Base-by-base conservation (phyloP, 2,113 vertebrate genomes). In the Rousettus leschenaultii region DNA sequence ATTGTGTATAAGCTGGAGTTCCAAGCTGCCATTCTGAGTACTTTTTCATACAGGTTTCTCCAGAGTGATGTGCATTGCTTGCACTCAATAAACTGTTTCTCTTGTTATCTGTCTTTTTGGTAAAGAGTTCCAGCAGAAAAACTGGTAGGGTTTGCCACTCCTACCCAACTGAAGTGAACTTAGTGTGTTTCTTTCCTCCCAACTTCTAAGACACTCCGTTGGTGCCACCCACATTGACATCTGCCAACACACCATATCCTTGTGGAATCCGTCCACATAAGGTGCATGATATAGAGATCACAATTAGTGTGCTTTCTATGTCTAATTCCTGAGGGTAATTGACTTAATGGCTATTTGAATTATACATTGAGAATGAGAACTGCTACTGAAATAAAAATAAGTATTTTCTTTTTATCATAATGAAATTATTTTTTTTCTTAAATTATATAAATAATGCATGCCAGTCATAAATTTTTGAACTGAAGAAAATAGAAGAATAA, bases 361-460 rank as follows among this genome's bases (percentile, higher is more conserved):
- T 89, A 38, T 26, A 33, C 35, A 74, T 43, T 28, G 35, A 95
- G 22, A 83, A 89, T 66, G 19, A 86, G 16, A 61, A 86, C n/a
- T 51, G 13, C 18, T 33, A 45, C 28, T 51, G 30, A 93, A 95
- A 38, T 38, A 70, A 91, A 87, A 65, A 40, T 87, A 66, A 80
- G 11, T n/a, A 51, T 19, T 78, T 89, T 73, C 45, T 70, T 78
- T 75, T 77, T 66, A 57, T 53, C 28, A 65, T 35, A 43, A 38
- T 45, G 15, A 93, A 55, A 63, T 43, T 87, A 82, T 4, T 18
- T 57, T 30, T 93, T 68, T 71, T 51, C 38, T 90, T 30, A 66
- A 10, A 33, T 85, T 87, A 38, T 24, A 38, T 43, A 65, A 96
- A 68, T 84, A 83, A 88, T 35, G 7, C 2, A 66, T 11, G 7